Conservation (phyloP, 2,797 vertebrate genomes). For the Amniataba percoides region DNA sequence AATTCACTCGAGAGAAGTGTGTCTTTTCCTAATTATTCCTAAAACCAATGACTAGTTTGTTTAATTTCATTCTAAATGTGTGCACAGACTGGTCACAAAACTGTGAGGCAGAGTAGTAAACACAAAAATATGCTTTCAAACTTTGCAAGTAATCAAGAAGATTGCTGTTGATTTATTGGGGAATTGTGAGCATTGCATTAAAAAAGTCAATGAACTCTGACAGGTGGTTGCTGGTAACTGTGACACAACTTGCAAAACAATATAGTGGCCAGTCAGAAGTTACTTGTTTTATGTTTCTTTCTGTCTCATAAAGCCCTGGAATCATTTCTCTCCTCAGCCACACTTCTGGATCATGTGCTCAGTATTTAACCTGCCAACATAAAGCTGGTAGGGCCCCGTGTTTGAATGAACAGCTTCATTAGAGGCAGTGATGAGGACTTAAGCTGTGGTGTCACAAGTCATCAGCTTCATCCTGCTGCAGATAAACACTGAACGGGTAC, state of each 20-base stretch:
- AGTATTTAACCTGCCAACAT: slow-evolving; percentile 35
- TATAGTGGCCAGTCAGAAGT: not conserved
- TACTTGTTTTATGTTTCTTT: slow-evolving; percentile 7
- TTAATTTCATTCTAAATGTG: too few relatives aligned
- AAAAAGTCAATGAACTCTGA: not conserved
- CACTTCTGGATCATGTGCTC: slow-evolving; percentile 31
- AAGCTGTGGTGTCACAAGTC: slow-evolving; percentile 59
- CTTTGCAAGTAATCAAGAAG: not conserved
- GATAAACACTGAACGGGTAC: slow-evolving; percentile 59
- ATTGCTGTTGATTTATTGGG: not conserved
- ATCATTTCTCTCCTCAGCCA: not conserved
- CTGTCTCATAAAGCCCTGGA: not conserved
- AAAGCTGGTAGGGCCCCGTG: slow-evolving; percentile 41
- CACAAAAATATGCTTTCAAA: not conserved
- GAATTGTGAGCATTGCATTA: not conserved
- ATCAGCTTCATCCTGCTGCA: slow-evolving; percentile 52
- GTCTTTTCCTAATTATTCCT: too few relatives aligned
- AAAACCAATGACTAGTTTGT: too few relatives aligned
- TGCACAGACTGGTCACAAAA: too few relatives aligned
- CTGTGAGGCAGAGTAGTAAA: too few relatives aligned
- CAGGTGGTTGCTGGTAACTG: not conserved
- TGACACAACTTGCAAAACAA: not conserved
- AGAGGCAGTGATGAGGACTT: slow-evolving; percentile 57
- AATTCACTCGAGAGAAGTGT: too few relatives aligned
- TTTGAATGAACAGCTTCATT: slow-evolving; percentile 61